Base-by-base conservation (phyloP, 2,113 vertebrate genomes). In the Pitta sordida region DNA sequence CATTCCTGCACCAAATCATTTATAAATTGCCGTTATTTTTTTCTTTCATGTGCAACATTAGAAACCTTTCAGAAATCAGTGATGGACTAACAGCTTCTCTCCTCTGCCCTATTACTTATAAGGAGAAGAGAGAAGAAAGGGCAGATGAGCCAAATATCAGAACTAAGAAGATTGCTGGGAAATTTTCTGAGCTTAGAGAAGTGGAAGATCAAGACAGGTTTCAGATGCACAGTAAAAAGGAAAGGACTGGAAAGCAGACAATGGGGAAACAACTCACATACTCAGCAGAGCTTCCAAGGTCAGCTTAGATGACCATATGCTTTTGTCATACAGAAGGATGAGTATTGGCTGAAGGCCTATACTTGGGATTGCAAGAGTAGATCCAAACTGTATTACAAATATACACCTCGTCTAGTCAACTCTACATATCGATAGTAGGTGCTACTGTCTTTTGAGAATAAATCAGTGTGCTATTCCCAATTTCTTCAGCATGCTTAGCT, bases 331-430 rank as follows among this genome's bases (percentile, higher is more conserved):
- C 12, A 44, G 37, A 46, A 63, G 56, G 27, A 19, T 26, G 56
- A 62, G 9, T 21, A 15, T 24, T 32, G 44, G 27, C 20, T 67
- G 39, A 67, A 82, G 36, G 9, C 21, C 30, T 67, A 22, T 39
- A 10, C 24, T 34, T 69, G 51, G 43, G 26, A 70, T 60, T 15
- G 44, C 46, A 34, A 34, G 27, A 80, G 23, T 10, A 29, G 11
- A 34, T 52, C 59, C 44, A 44, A 56, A 43, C 19, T 37, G 24
- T 68, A 1, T n/a, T 51, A 36, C 0, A 9, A 41, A 46, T 24
- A 17, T 7, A 30, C 0, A 1, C 5, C 27, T 30, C n/a, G 6
- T 62, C 16, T 43, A n/a, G 37, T 52, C n/a, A 36, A 15, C 4
- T 43, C 39, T 24, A 49, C 44, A 22, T 24, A 23, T 17, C 2